Conservation (phyloP, 1,140 invertebrate genomes). For the Drosophila cardini region DNA sequence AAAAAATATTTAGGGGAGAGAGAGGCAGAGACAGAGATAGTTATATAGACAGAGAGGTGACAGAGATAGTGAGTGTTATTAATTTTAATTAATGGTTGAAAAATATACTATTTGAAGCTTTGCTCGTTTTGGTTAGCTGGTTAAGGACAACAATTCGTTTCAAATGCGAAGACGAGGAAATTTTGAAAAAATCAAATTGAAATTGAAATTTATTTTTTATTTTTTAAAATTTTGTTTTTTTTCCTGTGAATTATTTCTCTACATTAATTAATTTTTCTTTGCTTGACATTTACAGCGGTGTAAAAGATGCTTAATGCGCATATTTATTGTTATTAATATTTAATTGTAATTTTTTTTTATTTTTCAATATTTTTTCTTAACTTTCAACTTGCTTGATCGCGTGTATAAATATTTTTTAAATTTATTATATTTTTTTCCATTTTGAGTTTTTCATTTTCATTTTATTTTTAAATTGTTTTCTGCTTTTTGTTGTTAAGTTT, state of each 20-base stretch:
- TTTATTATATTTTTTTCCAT: constrained; percentile 45
- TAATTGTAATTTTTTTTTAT: constrained; percentile 22
- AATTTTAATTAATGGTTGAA: constrained; percentile 5
- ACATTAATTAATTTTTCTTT: constrained; percentile 38
- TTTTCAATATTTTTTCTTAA: constrained; percentile 38
- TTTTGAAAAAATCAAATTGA: constrained; percentile 1
- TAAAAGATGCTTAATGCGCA: constrained; percentile 42
- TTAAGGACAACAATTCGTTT: neutral
- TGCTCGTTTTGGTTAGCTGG: constrained; percentile 5
- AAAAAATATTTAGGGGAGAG: no score
- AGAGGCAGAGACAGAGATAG: neutral
- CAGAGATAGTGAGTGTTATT: neutral
- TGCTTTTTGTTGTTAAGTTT: constrained; percentile 48
- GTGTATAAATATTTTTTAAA: constrained; percentile 69
- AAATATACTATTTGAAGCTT: constrained; percentile 60
- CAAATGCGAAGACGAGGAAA: neutral
- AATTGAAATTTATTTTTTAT: constrained; percentile 6
- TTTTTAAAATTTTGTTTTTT: constrained; percentile 11
- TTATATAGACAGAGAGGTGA: neutral
- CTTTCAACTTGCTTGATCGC: constrained; percentile 56
- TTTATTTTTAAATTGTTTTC: constrained; percentile 21
- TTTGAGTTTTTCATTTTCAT: no score
- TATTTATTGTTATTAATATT: constrained; percentile 49
- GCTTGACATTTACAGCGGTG: constrained; percentile 71
- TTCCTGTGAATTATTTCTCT: constrained; percentile 29